Percentiles rank a stretch among this genome's conserved stretches.
Evolutionary conservation across 1,140 invertebrate species (phyloP).

Genomic region (Halotydeus destructor): DNA sequence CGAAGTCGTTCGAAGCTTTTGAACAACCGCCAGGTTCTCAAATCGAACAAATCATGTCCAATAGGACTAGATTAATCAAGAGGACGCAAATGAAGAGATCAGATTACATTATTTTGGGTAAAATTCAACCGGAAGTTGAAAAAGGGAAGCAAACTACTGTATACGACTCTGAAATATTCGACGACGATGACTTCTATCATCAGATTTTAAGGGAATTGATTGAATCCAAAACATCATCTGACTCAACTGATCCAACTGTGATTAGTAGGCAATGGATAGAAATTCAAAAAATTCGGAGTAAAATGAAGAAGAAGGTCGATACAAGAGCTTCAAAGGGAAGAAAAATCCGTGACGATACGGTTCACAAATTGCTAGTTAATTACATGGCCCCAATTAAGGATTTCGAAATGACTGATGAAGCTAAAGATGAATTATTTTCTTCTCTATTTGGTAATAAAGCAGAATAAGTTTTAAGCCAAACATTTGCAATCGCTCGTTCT

Average conservation of each 20-base stretch:
- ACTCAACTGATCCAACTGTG: conserved; percentile 46
- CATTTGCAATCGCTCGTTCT: too few species aligned
- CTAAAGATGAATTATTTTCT: conserved; percentile 53
- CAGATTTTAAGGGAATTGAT: conserved; percentile 73
- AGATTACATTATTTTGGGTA: conserved; percentile 46
- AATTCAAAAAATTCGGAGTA: conserved; percentile 66
- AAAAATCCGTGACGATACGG: conserved; percentile 59
- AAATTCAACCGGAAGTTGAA: conserved; percentile 17
- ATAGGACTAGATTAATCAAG: conserved; percentile 49
- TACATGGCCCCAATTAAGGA: conserved; percentile 67
- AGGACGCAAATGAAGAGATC: conserved; percentile 58
- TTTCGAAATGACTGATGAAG: conserved; percentile 46
- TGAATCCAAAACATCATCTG: conserved; percentile 53
- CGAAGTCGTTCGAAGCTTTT: conserved; percentile 38
- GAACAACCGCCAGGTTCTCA: conserved; percentile 57
- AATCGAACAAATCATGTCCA: conserved; percentile 58
- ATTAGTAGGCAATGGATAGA: conserved; percentile 52
- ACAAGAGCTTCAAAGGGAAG: conserved; percentile 77
- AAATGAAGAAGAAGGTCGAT: conserved; percentile 73
- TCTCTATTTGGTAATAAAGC: conserved; percentile 61
- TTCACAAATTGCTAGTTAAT: conserved; percentile 74
- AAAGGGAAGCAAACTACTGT: conserved; percentile 30
- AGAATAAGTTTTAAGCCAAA: too few species aligned
- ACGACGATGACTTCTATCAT: conserved; percentile 93
- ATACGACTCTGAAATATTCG: conserved; percentile 67